A percentile compares a stretch with the other conserved stretches of the same genome.
These are phyloP conservation scores for Drosophila arawakana DNA, from an alignment of 1,140 invertebrate species.

Conservation along the genomic window DNA sequence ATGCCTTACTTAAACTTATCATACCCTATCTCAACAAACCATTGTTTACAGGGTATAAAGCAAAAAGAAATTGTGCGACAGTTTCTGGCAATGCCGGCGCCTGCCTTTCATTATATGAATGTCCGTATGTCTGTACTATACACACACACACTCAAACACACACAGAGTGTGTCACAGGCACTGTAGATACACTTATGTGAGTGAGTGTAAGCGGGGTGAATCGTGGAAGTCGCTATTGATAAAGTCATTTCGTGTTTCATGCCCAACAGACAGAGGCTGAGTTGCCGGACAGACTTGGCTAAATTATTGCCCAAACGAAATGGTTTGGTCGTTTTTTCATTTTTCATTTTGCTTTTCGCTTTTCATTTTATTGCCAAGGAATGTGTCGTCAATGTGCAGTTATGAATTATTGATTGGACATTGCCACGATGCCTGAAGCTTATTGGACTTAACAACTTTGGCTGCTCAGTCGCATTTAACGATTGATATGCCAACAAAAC, in stretches of 20 bases:
- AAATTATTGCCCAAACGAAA: conserved; percentile 60
- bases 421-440: conserved; percentile 46
- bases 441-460: conserved; percentile 44
- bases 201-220: not conserved
- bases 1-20: not conserved
- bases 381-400: conserved; percentile 71
- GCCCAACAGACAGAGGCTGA: conserved; percentile 28
- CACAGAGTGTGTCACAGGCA: not conserved
- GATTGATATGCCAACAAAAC: conserved; percentile 15
- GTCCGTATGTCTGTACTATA: conserved; percentile 16
- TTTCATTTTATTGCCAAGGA: conserved; percentile 75
- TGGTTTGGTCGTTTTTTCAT: conserved; percentile 46
- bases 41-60: conserved; percentile 4
- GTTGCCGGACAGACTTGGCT: conserved; percentile 28
- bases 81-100: conserved; percentile 64
- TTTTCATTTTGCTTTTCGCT: conserved; percentile 59
- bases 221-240: conserved; percentile 64
- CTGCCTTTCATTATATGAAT: conserved; percentile 64
- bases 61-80: conserved; percentile 56
- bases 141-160: not conserved
- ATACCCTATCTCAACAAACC: not conserved
- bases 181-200: conserved; percentile 10
- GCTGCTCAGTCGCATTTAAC: conserved; percentile 1
- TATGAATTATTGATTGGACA: conserved; percentile 80
- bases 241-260: conserved; percentile 62